Conservation (phyloP, 2,888 invertebrate species). For the Dorcus parallelipipedus region DNA sequence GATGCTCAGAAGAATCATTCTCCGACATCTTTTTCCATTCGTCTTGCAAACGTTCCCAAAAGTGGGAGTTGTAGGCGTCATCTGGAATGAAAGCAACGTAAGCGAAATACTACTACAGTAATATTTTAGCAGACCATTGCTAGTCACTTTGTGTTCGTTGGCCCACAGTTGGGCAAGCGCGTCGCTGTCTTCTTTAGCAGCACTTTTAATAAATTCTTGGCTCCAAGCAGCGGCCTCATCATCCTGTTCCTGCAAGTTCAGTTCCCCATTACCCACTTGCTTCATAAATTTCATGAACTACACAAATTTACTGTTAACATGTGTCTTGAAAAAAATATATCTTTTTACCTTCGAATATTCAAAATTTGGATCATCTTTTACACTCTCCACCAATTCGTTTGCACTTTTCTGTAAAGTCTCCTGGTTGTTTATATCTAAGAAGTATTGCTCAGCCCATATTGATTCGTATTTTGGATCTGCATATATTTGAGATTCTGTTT, state of each 20-base stretch:
- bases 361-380: constrained; percentile 62
- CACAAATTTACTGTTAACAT: constrained; percentile 16
- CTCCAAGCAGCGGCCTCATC: constrained; percentile 51
- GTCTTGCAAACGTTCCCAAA: constrained; percentile 65
- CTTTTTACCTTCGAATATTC: constrained; percentile 63
- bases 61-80: constrained; percentile 59
- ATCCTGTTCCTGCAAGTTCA: constrained; percentile 53
- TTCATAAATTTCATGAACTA: constrained; percentile 85
- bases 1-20: constrained; percentile 59
- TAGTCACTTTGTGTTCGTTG: constrained; percentile 39
- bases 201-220: constrained; percentile 47
- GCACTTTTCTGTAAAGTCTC: constrained; percentile 54
- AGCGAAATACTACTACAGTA: background rate
- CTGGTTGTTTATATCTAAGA: constrained; percentile 20
- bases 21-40: constrained; percentile 78
- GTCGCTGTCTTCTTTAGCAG: constrained; percentile 28
- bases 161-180: constrained; percentile 39
- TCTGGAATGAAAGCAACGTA: constrained; percentile 41
- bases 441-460: constrained; percentile 18
- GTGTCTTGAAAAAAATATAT: background rate
- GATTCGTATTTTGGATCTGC: constrained; percentile 19
- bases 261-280: constrained; percentile 67
- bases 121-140: constrained; percentile 7
- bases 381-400: constrained; percentile 57
- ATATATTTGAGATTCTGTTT: constrained; percentile 55